Evolutionary conservation across 1,140 invertebrate genomes (phyloP), one percentile per base, ranked within the genome.

Genomic region (Odontomachus brunneus): DNA sequence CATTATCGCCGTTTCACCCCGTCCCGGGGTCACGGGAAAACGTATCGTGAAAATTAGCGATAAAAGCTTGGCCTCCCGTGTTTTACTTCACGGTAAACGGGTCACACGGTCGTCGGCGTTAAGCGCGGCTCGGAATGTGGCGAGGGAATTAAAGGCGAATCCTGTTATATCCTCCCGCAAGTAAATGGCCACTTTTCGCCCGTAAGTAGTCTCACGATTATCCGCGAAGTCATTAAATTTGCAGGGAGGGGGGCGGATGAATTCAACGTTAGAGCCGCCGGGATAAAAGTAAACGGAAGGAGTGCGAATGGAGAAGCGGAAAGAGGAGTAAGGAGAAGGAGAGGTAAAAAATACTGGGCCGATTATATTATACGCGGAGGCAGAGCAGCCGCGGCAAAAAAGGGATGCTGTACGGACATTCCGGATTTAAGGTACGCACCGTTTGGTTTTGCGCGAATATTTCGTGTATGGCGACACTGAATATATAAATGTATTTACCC

Each of bases 151-250:
- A 82, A 82, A 82, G 69, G 78, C 67, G 69, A 74, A 74, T 82
- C 78, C 78, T 73, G 78, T 82, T 82, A 82, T 63, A 73, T 82
- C 78, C 78, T 82, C 67, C 78, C 78, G 78, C 78, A 82, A 82
- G 78, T 82, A 82, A 82, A 82, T 82, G 78, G 69, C 78, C 78
- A 82, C 78, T 82, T 82, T 82, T 74, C 78, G 69, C 69, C 67
- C 78, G 69, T 82, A 82, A 82, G 78, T 74, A 74, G 69, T 82
- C 69, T 73, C 78, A 44, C 78, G 78, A 82, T 82, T 74, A 82
- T 82, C 55, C 69, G 55, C 69, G 78, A 69, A 82, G 78, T 74
- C 69, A 82, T 82, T 82, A 82, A 82, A 82, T 73, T 82, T 74
- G 55, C 78, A 63, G 81, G n/a, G 48, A 48, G 17, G 11, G 66